Conservation (phyloP, 2,888 invertebrate species). For the Parelbella ahira region DNA sequence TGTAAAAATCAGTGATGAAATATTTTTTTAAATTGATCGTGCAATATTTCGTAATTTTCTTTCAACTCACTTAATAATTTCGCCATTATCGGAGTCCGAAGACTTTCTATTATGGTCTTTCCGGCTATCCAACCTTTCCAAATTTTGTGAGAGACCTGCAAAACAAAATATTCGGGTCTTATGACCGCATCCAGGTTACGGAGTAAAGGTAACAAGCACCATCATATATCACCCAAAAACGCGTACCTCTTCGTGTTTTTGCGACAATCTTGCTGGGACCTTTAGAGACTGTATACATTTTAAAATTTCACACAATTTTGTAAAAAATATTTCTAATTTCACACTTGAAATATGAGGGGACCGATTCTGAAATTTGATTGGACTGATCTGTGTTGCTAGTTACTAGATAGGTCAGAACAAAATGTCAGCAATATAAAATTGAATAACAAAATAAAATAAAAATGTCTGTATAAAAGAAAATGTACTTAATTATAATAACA, state of each 20-base stretch:
- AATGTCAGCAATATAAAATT: too few species aligned
- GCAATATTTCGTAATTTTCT: slow-evolving; percentile 32
- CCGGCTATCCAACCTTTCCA: slow-evolving; percentile 88
- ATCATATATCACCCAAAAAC: slow-evolving; percentile 36
- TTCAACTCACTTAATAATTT: slow-evolving; percentile 82
- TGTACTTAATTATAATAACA: too few species aligned
- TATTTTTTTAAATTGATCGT: slow-evolving; percentile 39
- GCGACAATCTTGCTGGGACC: slow-evolving; percentile 94
- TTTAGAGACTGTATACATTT: slow-evolving; percentile 93
- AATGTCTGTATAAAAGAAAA: too few species aligned
- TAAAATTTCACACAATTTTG: slow-evolving; percentile 56
- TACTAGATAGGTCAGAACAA: not conserved
- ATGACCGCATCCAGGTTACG: slow-evolving; percentile 31
- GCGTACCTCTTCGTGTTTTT: slow-evolving; percentile 88
- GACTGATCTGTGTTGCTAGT: slow-evolving; percentile 1
- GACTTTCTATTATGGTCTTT: slow-evolving; percentile 86
- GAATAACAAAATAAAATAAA: too few species aligned
- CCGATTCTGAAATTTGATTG: slow-evolving; percentile 6
- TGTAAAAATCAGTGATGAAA: slow-evolving; percentile 75
- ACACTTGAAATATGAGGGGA: slow-evolving; percentile 36
- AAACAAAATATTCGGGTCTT: slow-evolving; percentile 43
- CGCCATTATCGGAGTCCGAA: slow-evolving; percentile 84
- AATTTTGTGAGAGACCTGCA: slow-evolving; percentile 89
- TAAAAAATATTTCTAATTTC: slow-evolving; percentile 61
- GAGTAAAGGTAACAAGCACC: slow-evolving; percentile 33